Base-by-base conservation (phyloP, 1,140 invertebrate species). In the Zaprionus lachaisei region DNA sequence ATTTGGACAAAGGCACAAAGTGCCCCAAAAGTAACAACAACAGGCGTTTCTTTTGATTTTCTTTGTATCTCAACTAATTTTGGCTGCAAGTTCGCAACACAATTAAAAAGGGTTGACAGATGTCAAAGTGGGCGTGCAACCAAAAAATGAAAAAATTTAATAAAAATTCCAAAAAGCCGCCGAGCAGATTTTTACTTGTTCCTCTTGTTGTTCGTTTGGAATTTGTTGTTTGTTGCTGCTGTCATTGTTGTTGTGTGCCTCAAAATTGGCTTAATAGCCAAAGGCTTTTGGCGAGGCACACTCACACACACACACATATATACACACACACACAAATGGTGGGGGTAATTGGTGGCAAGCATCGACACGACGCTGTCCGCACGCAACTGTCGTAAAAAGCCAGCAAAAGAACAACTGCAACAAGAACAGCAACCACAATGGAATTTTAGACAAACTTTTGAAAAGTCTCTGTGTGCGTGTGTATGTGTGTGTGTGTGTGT, bases 181-280 rank as follows among this genome's bases (percentile, higher is more conserved):
- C 56, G 14, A 60, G n/a, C 41, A 47, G n/a, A 47, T 47, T 51
- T 51, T 51, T 4, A 14, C 28, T 34, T 34, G 49, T 41, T 51
- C 4, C 64, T 41, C 57, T 34, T 31, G 28, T 60, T 49, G 63
- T 60, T 62, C 37, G 60, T 49, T 56, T 57, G 61, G 56, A 49
- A 47, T 41, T 44, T 56, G 37, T 74, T 66, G 55, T 65, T 31
- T 47, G 54, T 71, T 31, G 54, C 31, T 11, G 31, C 31, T 34
- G 31, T 34, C 31, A 34, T 34, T 14, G 20, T 12, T 80, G 80
- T 54, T 81, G 79, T 83, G 75, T 77, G 65, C 71, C 76, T 63
- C 72, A 61, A 83, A 83, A 80, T 83, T 83, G 77, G 81, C 83
- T 77, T 83, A 83, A 83, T 83, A 64, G 81, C 72, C 76, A 76